Evolutionary conservation across 1,140 invertebrate genomes (phyloP).

Genomic region (Lamellibrachia luymesi): DNA sequence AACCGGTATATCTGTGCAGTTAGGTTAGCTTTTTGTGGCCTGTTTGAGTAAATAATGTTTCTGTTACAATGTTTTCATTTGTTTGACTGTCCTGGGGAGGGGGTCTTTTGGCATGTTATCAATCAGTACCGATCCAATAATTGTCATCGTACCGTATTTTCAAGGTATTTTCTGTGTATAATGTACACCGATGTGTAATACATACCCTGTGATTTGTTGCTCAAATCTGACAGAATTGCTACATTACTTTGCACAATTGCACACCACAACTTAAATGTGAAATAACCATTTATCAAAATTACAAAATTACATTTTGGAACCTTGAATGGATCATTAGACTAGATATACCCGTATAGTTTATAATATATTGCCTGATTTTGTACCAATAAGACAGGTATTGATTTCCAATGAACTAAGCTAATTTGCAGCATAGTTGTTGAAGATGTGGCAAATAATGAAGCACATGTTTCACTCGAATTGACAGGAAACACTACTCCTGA

Average conservation of each 20-base stretch:
- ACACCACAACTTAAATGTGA: too few relatives aligned
- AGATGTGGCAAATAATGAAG: neutral
- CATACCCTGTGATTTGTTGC: neutral
- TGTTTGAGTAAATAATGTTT: neutral
- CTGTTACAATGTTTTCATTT: neutral
- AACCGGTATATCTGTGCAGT: neutral
- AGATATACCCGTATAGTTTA: too few relatives aligned
- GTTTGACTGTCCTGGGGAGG: too few relatives aligned
- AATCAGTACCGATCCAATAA: neutral
- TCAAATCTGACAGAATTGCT: neutral
- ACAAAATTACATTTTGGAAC: too few relatives aligned
- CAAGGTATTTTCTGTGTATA: neutral
- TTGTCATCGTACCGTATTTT: neutral
- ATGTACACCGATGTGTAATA: neutral
- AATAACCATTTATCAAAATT: too few relatives aligned
- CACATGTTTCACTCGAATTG: neutral
- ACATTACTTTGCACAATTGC: neutral
- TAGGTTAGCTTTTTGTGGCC: neutral
- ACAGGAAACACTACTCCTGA: neutral
- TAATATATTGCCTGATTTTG: neutral
- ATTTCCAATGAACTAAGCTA: neutral
- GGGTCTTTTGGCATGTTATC: neutral
- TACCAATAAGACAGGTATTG: neutral
- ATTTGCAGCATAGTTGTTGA: neutral
- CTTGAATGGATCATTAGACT: too few relatives aligned